Evolutionary conservation across 2,113 vertebrate species (phyloP), one percentile per base, ranked within the genome.

Genomic region (Leucopsar rothschildi): DNA sequence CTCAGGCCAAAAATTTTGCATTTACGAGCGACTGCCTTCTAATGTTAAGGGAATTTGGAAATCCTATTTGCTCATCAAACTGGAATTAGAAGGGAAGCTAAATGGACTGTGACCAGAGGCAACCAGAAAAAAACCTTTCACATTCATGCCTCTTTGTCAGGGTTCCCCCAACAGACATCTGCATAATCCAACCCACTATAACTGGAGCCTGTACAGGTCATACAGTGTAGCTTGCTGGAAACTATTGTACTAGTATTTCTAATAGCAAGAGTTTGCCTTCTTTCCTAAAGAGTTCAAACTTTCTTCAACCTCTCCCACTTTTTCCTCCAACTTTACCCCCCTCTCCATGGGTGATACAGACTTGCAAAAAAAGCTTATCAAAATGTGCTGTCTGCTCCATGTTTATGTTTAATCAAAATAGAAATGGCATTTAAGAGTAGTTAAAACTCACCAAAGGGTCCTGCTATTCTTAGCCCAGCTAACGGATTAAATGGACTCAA

Each of bases 401-500:
- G 28, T 60, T 84, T 84, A 76, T 10, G 7, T 61, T 82, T 82
- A 88, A 64, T 0, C 1, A 40, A 90, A 92, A 60, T 9, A 76
- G 70, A 76, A 92, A 82, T 0, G 4, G 35, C 68, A 92, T 86
- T 88, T 76, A 88, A 82, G 40, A 86, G 45, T 31, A 93, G 57
- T 6, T 84, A 63, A 73, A 91, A 97, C 98, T 98, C 98, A 99
- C 99, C 99, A 37, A 99, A 98, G 14, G 99, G 99, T 56, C 99
- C 99, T 31, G 99, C 99, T 90, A 99, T 97, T 82, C 99, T 98
- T 84, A 99, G 98, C 70, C 99, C 98, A 64, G 99, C 99, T 95
- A 99, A 96, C 5, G 99, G 99, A 96, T 99, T 99, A 93, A 99
- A 99, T 33, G 99, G 98, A 90, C 98, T 99, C 95, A 99, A 66